phyloP scores from a whole-genome alignment of 1,140 invertebrate genomes.

The Aphelinus atriplicis region DNA sequence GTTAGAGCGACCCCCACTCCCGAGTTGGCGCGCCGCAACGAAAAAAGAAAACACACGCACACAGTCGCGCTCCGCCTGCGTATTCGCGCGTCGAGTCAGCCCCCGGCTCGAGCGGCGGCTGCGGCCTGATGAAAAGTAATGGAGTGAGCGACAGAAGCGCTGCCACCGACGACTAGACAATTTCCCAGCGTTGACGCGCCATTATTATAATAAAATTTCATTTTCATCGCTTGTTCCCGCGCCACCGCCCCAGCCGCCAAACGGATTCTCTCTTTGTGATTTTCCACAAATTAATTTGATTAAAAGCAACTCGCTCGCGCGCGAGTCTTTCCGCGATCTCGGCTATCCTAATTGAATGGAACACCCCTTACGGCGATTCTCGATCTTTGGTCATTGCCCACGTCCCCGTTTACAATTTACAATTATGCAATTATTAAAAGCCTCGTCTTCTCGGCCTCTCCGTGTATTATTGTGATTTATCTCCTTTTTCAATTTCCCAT shows the following conservation, averaged over 20 bases:
- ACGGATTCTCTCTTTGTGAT: no score
- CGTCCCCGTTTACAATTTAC: no score
- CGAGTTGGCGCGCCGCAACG: background rate
- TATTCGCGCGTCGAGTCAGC: no score
- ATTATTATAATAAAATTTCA: conserved; percentile 29
- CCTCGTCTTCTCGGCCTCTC: no score
- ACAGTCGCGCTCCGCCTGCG: background rate
- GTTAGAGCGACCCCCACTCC: background rate
- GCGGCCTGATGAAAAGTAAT: conserved; percentile 12
- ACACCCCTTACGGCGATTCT: no score
- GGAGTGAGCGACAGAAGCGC: background rate
- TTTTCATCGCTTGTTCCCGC: background rate
- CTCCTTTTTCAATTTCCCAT: no score
- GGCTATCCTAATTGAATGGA: no score
- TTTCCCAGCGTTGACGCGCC: background rate
- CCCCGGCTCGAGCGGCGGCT: background rate
- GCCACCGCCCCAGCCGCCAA: no score
- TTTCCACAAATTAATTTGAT: conserved; percentile 30
- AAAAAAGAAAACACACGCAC: conserved; percentile 7
- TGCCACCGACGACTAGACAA: background rate
- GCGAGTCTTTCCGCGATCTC: no score
- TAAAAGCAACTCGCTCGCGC: conserved; percentile 4
- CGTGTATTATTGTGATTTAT: no score
- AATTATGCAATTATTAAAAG: no score
- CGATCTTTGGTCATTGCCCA: no score